These are phyloP conservation scores for Eumeta japonica DNA, from an alignment of 1,140 invertebrate species.

Conservation along the genomic window DNA sequence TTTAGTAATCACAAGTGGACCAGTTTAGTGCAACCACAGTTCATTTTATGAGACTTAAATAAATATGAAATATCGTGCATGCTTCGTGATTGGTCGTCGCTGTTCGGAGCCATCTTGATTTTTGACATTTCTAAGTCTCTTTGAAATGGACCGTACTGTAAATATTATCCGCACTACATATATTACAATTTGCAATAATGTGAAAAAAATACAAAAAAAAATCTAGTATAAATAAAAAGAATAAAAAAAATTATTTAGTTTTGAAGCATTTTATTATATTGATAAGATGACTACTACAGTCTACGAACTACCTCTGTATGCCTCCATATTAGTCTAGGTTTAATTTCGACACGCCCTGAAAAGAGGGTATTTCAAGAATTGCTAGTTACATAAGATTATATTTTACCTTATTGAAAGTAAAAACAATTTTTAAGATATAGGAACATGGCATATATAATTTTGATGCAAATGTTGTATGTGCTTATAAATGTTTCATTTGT, in stretches of 20 bases:
- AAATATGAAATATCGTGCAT: too few species aligned
- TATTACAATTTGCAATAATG: too few species aligned
- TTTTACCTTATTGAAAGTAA: slow-evolving; percentile 26
- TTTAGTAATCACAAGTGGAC: too few species aligned
- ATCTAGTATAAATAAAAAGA: slow-evolving; percentile 16
- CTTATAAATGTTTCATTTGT: too few species aligned
- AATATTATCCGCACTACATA: too few species aligned
- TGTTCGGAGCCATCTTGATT: too few species aligned
- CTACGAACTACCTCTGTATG: slow-evolving; percentile 52
- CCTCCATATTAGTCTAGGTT: slow-evolving; percentile 46
- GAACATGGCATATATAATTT: slow-evolving; percentile 36
- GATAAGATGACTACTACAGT: slow-evolving; percentile 8
- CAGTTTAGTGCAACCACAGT: too few species aligned
- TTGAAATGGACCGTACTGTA: too few species aligned
- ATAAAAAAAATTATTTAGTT: slow-evolving; percentile 22
- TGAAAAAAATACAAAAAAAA: neutral
- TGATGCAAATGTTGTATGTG: slow-evolving; percentile 22
- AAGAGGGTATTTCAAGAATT: slow-evolving; percentile 26
- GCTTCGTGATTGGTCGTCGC: too few species aligned
- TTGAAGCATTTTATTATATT: slow-evolving; percentile 18
- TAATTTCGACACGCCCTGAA: too few species aligned
- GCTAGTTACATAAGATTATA: slow-evolving; percentile 22
- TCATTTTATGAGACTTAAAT: too few species aligned
- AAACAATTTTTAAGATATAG: slow-evolving; percentile 33
- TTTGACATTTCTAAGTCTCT: too few species aligned